Evolutionary conservation across 2,797 vertebrate genomes (phyloP).

Genomic region (Monodelphis domestica): DNA sequence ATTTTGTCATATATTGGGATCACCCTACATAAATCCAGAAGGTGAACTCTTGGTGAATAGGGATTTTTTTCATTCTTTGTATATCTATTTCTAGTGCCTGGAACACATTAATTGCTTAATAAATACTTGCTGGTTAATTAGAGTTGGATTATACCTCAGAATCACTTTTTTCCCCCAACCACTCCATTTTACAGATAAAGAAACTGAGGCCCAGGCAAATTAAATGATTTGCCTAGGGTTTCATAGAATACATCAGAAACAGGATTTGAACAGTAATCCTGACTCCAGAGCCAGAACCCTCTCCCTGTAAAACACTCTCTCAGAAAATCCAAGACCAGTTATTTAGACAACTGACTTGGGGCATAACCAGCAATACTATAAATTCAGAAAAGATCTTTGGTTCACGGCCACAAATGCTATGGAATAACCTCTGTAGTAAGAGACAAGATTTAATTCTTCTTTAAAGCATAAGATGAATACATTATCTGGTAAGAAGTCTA

Average conservation of each 20-base stretch:
- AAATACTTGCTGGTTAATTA: background rate
- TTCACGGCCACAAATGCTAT: background rate
- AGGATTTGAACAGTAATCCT: background rate
- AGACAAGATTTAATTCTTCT: background rate
- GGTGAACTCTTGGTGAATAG: background rate
- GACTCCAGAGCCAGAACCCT: background rate
- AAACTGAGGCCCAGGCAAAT: background rate
- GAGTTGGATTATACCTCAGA: background rate
- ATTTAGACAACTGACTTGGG: background rate
- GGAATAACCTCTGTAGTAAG: conserved; percentile 34
- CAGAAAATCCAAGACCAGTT: background rate
- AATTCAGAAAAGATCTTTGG: conserved; percentile 4
- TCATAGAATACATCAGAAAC: background rate
- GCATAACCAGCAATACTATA: conserved; percentile 17
- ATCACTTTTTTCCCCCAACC: background rate
- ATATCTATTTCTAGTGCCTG: background rate
- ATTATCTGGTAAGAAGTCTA: conserved; percentile 3
- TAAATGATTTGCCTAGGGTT: background rate
- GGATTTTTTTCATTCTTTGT: background rate
- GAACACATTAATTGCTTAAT: background rate
- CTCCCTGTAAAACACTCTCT: background rate
- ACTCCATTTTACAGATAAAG: background rate
- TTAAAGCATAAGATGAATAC: background rate
- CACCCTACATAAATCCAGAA: background rate
- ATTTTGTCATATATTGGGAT: background rate